Conservation (phyloP, 2,113 vertebrate genomes). For the Pachypanchax playfairii region DNA sequence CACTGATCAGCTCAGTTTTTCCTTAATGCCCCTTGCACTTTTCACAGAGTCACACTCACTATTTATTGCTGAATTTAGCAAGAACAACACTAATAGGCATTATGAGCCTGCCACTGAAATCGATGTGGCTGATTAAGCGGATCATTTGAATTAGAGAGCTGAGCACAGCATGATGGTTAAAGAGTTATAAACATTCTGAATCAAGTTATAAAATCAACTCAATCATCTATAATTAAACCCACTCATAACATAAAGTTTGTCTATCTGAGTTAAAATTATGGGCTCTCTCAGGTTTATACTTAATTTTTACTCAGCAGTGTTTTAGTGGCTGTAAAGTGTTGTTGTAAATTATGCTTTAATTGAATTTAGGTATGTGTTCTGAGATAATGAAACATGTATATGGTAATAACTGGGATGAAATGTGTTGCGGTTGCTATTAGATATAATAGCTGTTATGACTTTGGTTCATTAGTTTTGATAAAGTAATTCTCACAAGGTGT, state of each 20-base stretch:
- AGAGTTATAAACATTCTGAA: conserved; percentile 59
- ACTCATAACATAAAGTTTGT: conserved; percentile 2
- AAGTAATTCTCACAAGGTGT: neutral
- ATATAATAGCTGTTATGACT: conserved; percentile 32
- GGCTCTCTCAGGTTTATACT: conserved; percentile 23
- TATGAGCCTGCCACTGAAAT: conserved; percentile 62
- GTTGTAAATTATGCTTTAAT: conserved; percentile 50
- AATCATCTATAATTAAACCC: conserved; percentile 54
- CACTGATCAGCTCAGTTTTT: conserved; percentile 34
- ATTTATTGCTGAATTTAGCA: conserved; percentile 59
- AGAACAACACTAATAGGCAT: conserved; percentile 63
- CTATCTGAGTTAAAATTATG: conserved; percentile 46
- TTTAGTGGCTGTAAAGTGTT: conserved; percentile 24
- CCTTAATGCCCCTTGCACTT: conserved; percentile 9
- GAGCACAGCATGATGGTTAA: conserved; percentile 4
- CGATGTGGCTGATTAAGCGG: conserved; percentile 58
- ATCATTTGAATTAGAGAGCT: conserved; percentile 35
- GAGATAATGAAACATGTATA: conserved; percentile 52
- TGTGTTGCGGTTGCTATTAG: conserved; percentile 53
- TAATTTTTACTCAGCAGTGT: conserved; percentile 32
- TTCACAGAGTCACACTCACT: conserved; percentile 5
- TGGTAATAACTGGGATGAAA: conserved; percentile 48
- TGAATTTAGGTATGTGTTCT: conserved; percentile 55
- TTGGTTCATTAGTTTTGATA: conserved; percentile 21
- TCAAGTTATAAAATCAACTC: conserved; percentile 56